A percentile compares a stretch with the other conserved stretches of the same genome.
phyloP scores from a whole-genome alignment of 2,797 vertebrate species.

The Ceyx erithaca region DNA sequence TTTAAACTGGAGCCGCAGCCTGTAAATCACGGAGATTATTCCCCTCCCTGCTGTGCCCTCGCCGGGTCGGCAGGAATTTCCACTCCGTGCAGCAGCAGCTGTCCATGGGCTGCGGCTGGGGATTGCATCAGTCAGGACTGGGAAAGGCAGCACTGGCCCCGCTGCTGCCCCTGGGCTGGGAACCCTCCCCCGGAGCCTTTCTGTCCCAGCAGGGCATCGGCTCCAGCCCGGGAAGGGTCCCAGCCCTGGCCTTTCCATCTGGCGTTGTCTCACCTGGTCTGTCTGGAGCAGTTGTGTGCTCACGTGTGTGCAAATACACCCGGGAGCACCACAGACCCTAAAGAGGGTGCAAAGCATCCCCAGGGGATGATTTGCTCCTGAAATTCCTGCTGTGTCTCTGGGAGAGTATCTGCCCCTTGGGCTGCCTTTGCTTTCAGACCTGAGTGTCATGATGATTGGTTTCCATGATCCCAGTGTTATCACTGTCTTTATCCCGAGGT shows the following conservation, averaged over 20 bases:
- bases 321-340: background rate
- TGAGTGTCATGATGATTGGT: background rate
- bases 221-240: background rate
- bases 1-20: slow-evolving; percentile 68
- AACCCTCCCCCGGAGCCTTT: background rate
- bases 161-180: background rate
- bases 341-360: background rate
- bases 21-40: slow-evolving; percentile 62
- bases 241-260: background rate
- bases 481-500: rapidly evolving
- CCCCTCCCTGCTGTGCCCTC: slow-evolving; percentile 48
- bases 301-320: rapidly evolving
- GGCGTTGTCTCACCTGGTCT: background rate
- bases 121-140: background rate
- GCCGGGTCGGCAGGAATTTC: slow-evolving; percentile 53
- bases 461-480: background rate
- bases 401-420: background rate
- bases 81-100: slow-evolving; percentile 46
- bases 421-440: background rate
- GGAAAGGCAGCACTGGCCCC: background rate
- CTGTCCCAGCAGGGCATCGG: background rate
- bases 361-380: rapidly evolving
- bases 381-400: background rate
- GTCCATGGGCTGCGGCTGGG: background rate
- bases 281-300: background rate